Evolutionary conservation across 2,113 vertebrate genomes (phyloP).

Genomic region (Muntiacus reevesi): DNA sequence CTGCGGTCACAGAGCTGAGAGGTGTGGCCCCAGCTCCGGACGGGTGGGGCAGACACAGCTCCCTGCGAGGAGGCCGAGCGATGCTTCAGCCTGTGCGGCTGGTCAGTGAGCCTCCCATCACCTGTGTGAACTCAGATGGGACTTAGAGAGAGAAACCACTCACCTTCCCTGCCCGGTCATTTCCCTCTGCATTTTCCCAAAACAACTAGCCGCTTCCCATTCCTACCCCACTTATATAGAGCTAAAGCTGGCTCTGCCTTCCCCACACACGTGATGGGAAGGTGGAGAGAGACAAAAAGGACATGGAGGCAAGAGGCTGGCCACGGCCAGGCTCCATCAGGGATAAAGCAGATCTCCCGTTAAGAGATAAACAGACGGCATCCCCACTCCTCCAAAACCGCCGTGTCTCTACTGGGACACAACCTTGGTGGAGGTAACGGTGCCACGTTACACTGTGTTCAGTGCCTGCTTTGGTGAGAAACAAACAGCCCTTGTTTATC

Average conservation of each 20-base stretch:
- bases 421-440: accelerated
- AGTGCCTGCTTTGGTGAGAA: neutral
- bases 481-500: neutral
- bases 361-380: accelerated
- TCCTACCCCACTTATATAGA: accelerated
- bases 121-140: too few species aligned
- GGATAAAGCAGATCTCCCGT: accelerated
- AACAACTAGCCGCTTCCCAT: neutral
- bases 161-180: neutral
- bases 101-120: accelerated
- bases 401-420: too few species aligned
- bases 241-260: neutral
- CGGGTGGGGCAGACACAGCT: neutral
- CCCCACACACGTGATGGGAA: accelerated
- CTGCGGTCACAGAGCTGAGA: accelerated
- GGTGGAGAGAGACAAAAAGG: neutral
- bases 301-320: neutral
- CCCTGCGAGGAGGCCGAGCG: accelerated
- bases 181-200: too few species aligned
- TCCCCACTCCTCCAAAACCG: accelerated
- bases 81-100: too few species aligned
- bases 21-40: accelerated
- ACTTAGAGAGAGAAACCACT: accelerated
- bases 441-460: accelerated
- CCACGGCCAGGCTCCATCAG: neutral